phyloP scores from a whole-genome alignment of 2,797 vertebrate species.

The Heliangelus exortis region DNA sequence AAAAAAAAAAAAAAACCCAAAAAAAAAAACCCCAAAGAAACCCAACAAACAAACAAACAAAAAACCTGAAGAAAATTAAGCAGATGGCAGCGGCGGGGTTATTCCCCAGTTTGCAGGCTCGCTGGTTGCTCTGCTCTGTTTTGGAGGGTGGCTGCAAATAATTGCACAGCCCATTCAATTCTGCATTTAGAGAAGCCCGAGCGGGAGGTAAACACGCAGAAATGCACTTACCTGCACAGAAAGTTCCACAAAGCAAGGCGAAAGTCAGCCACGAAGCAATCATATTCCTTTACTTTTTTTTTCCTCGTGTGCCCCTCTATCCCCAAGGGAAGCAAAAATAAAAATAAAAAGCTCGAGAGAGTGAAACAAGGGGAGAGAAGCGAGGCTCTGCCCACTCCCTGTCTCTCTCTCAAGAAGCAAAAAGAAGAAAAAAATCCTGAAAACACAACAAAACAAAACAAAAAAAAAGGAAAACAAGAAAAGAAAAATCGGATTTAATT shows the following conservation, averaged over 20 bases:
- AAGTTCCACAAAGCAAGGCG: constrained; percentile 95
- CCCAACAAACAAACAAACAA: neutral
- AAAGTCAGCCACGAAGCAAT: constrained; percentile 94
- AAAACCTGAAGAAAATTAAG: neutral
- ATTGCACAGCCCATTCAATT: constrained; percentile 53
- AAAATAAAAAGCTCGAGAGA: constrained; percentile 15
- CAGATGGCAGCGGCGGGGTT: neutral
- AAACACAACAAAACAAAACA: neutral
- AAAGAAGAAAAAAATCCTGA: neutral
- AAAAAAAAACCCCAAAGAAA: no score
- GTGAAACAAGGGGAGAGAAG: neutral
- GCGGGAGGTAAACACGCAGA: constrained; percentile 38
- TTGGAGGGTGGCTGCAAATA: neutral
- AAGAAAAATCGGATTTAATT: constrained; percentile 36
- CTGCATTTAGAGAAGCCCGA: neutral
- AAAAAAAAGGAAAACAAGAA: neutral
- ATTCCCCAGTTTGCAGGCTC: neutral
- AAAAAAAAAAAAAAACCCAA: no score
- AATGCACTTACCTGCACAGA: constrained; percentile 90
- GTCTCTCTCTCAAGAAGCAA: neutral
- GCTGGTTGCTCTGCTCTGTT: neutral
- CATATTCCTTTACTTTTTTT: constrained; percentile 87
- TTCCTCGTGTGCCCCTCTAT: constrained; percentile 29
- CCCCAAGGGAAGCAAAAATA: constrained; percentile 20
- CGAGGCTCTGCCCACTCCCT: neutral